Evolutionary conservation across 2,888 invertebrate species (phyloP).

Genomic region (Lycophotia porphyrea): DNA sequence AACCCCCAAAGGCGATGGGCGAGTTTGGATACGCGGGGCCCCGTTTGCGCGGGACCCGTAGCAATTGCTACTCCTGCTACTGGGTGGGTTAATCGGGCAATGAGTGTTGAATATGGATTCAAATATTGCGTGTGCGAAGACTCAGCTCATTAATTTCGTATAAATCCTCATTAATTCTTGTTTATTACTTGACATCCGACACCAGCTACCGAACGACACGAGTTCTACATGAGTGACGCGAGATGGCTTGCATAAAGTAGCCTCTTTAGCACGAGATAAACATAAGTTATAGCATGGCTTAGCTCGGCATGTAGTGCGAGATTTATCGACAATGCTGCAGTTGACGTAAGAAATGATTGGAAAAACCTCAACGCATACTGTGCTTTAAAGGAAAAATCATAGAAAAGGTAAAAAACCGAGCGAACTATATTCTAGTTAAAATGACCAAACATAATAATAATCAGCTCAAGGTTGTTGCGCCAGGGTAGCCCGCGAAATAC

Average conservation of each 20-base stretch:
- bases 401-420: slow-evolving; percentile 1
- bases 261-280: slow-evolving; percentile 14
- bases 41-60: too few relatives aligned
- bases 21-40: too few relatives aligned
- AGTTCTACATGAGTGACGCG: slow-evolving; percentile 7
- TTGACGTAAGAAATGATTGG: background rate
- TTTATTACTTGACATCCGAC: slow-evolving; percentile 11
- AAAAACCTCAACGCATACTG: background rate
- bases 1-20: too few relatives aligned
- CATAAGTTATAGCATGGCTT: slow-evolving; percentile 19
- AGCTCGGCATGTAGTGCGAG: background rate
- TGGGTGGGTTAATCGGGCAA: too few relatives aligned
- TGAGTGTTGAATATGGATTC: too few relatives aligned
- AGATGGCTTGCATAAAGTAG: slow-evolving; percentile 19
- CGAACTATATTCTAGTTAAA: background rate
- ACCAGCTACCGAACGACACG: slow-evolving; percentile 3
- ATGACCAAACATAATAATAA: background rate
- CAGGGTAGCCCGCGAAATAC: too few relatives aligned
- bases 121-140: slow-evolving; percentile 8
- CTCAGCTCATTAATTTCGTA: slow-evolving; percentile 13
- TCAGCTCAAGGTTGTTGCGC: too few relatives aligned
- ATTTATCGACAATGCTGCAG: slow-evolving; percentile 2
- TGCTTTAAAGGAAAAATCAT: background rate
- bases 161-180: slow-evolving; percentile 28
- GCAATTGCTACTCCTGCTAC: too few relatives aligned